Conservation (phyloP, 92 coral and sea anemone genomes). For the Porites divaricata region DNA sequence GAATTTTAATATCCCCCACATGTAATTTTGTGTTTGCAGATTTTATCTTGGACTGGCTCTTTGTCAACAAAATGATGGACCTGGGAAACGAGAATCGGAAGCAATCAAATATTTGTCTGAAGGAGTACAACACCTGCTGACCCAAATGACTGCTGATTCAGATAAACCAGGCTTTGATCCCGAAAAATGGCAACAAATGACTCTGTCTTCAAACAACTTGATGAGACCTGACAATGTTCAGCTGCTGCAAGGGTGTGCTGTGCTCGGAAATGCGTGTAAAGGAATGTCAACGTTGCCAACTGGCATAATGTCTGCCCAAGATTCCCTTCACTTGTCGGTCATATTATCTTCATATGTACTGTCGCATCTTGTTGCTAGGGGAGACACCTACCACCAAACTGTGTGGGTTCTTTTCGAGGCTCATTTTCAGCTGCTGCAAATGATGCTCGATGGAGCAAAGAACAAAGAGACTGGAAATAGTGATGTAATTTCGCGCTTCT, state of each 20-base stretch:
- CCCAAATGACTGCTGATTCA: conserved; percentile 43
- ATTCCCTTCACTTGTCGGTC: conserved; percentile 58
- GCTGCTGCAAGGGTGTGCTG: conserved; percentile 75
- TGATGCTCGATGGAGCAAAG: conserved; percentile 58
- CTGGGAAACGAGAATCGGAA: conserved; percentile 74
- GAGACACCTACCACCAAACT: conserved; percentile 84
- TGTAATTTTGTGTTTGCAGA: conserved; percentile 30
- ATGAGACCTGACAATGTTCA: conserved; percentile 72
- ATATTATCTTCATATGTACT: conserved; percentile 60
- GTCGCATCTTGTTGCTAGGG: conserved; percentile 78
- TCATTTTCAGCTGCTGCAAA: conserved; percentile 82
- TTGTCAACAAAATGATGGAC: conserved; percentile 64
- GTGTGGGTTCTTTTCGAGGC: conserved; percentile 86
- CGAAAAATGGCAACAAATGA: conserved; percentile 49
- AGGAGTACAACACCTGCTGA: conserved; percentile 80
- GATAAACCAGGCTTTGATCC: conserved; percentile 27
- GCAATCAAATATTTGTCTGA: conserved; percentile 83
- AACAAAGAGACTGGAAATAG: conserved; percentile 44
- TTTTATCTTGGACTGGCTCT: conserved; percentile 89
- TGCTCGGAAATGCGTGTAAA: conserved; percentile 70
- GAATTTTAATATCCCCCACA: not conserved
- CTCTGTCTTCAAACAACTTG: conserved; percentile 59
- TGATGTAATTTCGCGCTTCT: conserved; percentile 56
- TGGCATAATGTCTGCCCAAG: conserved; percentile 66
- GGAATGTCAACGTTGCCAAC: conserved; percentile 30